Base-by-base conservation (phyloP, 2,797 vertebrate genomes). In the Caiman crocodilus region DNA sequence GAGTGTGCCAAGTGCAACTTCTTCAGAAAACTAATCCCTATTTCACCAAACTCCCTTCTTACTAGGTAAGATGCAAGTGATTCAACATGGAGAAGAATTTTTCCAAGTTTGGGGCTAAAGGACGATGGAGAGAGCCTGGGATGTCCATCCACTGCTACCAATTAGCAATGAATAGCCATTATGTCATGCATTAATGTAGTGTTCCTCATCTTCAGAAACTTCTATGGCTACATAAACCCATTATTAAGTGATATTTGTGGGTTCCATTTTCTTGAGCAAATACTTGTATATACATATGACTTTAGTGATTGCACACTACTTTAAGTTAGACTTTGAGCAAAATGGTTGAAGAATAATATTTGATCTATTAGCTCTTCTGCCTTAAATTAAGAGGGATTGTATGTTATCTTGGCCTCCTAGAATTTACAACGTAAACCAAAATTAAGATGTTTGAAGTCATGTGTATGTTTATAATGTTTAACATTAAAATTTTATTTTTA, bases 211-310 rank as follows among this genome's bases (percentile, higher is more conserved):
- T 94, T 85, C 91, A 90, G 86, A 50, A 74, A 63, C 74, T 60
- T 30, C 1, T 90, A 6, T 84, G 7, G 76, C 90, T 76, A 9
- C 17, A 35, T 20, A 61, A 93, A 65, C 25, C 42, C 81, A 76
- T 90, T 65, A 50, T 91, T 92, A 61, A 69, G 25, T 82, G 56
- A 14, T 32, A 77, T 95, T 90, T 94, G 76, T 83, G 64, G 5
- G 92, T 96, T 91, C 76, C 5, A 63, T 57, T 92, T 96, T 79
- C 78, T 25, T 90, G 76, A 91, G 79, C 88, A 89, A 90, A 91
- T 82, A 92, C 88, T 92, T 95, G 56, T 75, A 12, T 60, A 82
- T 30, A 65, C 85, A 92, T 92, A 89, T 79, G 79, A 92, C 90
- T 67, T 79, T 89, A 82, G n/a, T 82, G 78, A 82, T 79, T 80